Evolutionary conservation across 2,888 invertebrate genomes (phyloP).

Genomic region (Drosophila borealis): DNA sequence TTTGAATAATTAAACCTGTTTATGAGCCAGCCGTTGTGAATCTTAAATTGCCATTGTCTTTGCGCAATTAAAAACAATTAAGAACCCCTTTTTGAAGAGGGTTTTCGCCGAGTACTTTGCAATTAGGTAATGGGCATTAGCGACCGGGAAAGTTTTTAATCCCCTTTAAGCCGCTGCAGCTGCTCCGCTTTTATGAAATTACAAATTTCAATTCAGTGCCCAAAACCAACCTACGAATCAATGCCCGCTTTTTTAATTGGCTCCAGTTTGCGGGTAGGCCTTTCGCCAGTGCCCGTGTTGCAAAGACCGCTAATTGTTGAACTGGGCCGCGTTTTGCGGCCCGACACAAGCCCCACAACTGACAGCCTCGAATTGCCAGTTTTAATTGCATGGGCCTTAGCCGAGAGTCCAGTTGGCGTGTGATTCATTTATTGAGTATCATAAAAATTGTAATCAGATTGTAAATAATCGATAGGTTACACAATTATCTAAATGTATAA

Average conservation of each 20-base stretch:
- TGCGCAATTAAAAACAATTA: slow-evolving; percentile 55
- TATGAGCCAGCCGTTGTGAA: not conserved
- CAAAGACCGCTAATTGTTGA: slow-evolving; percentile 59
- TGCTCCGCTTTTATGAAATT: slow-evolving; percentile 61
- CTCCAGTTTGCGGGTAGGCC: slow-evolving; percentile 13
- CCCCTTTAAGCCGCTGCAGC: slow-evolving; percentile 69
- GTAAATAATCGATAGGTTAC: too few species aligned
- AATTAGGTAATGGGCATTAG: slow-evolving; percentile 66
- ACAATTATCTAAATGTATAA: too few species aligned
- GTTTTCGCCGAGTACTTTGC: slow-evolving; percentile 34
- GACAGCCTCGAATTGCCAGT: slow-evolving; percentile 49
- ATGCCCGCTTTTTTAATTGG: slow-evolving; percentile 61
- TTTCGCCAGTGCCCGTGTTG: slow-evolving; percentile 3
- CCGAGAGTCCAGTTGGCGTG: not conserved
- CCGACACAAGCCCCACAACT: slow-evolving; percentile 36
- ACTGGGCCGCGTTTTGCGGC: slow-evolving; percentile 40
- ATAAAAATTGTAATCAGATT: too few species aligned
- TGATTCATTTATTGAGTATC: not conserved
- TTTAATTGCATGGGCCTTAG: slow-evolving; percentile 45
- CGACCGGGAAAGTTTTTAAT: slow-evolving; percentile 60
- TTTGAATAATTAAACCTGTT: slow-evolving; percentile 29
- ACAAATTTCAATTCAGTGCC: slow-evolving; percentile 51
- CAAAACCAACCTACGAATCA: slow-evolving; percentile 43
- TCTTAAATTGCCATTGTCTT: slow-evolving; percentile 35
- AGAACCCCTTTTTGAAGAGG: slow-evolving; percentile 44